A percentile compares a stretch with the other conserved stretches of the same genome.
Evolutionary conservation across 2,888 invertebrate genomes (phyloP).

Genomic region (Tachina lurida): DNA sequence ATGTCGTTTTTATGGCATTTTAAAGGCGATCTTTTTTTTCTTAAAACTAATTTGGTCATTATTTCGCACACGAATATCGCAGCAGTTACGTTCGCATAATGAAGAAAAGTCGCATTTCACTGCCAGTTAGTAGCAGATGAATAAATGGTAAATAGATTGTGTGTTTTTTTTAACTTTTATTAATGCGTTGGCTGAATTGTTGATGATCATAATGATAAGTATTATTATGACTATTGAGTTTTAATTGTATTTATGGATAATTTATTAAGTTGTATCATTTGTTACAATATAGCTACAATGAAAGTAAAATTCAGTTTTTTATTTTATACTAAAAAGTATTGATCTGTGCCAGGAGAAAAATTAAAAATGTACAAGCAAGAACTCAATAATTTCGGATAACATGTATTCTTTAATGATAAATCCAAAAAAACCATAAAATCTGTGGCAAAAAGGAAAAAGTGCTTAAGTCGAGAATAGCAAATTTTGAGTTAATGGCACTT

Average conservation of each 20-base stretch:
- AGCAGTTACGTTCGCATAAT: background rate
- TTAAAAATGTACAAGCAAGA: no score
- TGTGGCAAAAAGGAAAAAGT: no score
- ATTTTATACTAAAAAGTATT: no score
- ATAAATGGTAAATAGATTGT: slow-evolving; percentile 27
- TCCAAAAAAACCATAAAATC: no score
- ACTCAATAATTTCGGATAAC: no score
- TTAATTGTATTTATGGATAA: background rate
- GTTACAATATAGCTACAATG: no score
- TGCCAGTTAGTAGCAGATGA: slow-evolving; percentile 7
- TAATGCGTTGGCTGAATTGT: slow-evolving; percentile 41
- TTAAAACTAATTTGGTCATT: slow-evolving; percentile 60
- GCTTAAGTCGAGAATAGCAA: no score
- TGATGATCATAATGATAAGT: slow-evolving; percentile 38
- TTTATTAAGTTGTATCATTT: no score
- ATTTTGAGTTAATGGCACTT: no score
- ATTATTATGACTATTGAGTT: slow-evolving; percentile 14
- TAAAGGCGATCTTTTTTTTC: slow-evolving; percentile 56
- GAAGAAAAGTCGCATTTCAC: slow-evolving; percentile 44
- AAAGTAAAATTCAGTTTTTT: no score
- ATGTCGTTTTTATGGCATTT: slow-evolving; percentile 62
- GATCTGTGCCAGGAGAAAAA: no score
- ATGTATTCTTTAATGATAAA: no score
- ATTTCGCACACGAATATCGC: slow-evolving; percentile 27
- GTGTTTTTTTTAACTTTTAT: slow-evolving; percentile 5